Percentiles rank a stretch among this genome's conserved stretches.
phyloP scores from a whole-genome alignment of 2,113 vertebrate genomes.

The Passer domesticus region DNA sequence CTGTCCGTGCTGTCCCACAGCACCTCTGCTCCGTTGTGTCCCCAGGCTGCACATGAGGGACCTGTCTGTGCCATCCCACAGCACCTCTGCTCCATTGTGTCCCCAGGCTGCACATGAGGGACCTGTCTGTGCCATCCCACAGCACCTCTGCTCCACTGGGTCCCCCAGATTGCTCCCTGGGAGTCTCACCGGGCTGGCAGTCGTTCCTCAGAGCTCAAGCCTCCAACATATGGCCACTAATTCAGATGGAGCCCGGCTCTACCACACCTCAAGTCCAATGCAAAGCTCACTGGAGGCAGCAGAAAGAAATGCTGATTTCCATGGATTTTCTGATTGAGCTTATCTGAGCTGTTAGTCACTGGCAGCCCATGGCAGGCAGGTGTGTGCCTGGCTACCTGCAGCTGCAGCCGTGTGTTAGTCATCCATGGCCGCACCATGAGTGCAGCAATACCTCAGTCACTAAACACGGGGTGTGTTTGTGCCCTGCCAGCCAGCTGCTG shows the following conservation, averaged over 20 bases:
- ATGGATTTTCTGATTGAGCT: not conserved
- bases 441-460: not conserved
- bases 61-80: too few species aligned
- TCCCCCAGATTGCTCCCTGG: fast-evolving
- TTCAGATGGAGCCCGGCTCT: not conserved
- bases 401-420: not conserved
- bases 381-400: not conserved
- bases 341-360: not conserved
- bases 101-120: fast-evolving
- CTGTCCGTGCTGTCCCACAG: fast-evolving
- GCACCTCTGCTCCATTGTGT: too few species aligned
- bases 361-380: not conserved
- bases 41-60: too few species aligned
- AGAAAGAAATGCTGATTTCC: not conserved
- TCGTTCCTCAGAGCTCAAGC: fast-evolving
- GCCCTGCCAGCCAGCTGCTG: not conserved
- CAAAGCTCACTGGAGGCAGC: not conserved
- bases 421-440: not conserved
- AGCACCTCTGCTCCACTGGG: fast-evolving
- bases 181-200: not conserved
- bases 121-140: fast-evolving
- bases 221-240: not conserved
- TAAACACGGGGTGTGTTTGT: not conserved
- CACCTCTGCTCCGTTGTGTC: too few species aligned
- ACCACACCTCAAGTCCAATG: fast-evolving